phyloP scores from a whole-genome alignment of 2,113 vertebrate species.

The Columba livia region DNA sequence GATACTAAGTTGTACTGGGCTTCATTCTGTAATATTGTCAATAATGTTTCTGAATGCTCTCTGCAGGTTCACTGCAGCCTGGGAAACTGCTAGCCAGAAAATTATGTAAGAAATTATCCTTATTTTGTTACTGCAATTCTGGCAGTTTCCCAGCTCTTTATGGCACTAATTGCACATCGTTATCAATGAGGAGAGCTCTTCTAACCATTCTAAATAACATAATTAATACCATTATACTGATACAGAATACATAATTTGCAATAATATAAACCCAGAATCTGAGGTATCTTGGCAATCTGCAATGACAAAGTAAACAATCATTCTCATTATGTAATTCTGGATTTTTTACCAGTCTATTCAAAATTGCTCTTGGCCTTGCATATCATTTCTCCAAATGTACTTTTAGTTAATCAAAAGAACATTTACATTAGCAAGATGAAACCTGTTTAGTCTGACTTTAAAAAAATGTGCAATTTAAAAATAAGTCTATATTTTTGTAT shows the following conservation, averaged over 20 bases:
- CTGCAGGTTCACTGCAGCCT: not conserved
- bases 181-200: not conserved
- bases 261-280: not conserved
- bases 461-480: not conserved
- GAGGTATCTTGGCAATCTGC: not conserved
- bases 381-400: not conserved
- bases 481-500: not conserved
- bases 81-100: not conserved
- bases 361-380: not conserved
- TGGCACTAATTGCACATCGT: not conserved
- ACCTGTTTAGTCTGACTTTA: not conserved
- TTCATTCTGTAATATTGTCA: rapidly evolving
- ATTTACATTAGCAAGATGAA: not conserved
- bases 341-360: not conserved
- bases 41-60: not conserved
- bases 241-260: not conserved
- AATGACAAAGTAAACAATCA: not conserved
- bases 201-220: not conserved
- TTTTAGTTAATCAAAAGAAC: not conserved
- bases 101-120: not conserved
- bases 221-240: not conserved
- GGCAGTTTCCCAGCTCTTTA: not conserved
- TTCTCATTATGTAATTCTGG: not conserved
- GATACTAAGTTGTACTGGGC: not conserved
- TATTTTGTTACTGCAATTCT: not conserved